A percentile compares a stretch with the other conserved stretches of the same genome.
phyloP scores from a whole-genome alignment of 2,888 invertebrate species.

The Lithodes maja region DNA sequence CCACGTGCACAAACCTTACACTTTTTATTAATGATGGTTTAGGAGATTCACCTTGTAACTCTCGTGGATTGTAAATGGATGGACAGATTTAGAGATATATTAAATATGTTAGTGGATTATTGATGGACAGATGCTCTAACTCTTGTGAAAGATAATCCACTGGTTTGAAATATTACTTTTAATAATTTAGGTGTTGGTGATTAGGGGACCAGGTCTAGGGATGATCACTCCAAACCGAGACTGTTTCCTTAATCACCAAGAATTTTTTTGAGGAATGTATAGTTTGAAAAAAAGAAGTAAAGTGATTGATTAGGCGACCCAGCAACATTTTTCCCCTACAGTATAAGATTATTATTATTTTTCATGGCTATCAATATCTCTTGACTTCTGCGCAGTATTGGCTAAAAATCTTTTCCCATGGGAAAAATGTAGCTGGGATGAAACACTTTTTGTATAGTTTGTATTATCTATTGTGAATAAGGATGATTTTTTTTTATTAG shows the following conservation, averaged over 20 bases:
- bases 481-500: slow-evolving; percentile 63
- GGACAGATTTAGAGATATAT: not conserved
- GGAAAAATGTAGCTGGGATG: slow-evolving; percentile 55
- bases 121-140: not conserved
- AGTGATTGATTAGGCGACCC: slow-evolving; percentile 53
- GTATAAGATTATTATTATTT: slow-evolving; percentile 17
- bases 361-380: slow-evolving; percentile 17
- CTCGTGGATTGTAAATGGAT: too few relatives aligned
- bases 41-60: too few relatives aligned
- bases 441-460: slow-evolving; percentile 65
- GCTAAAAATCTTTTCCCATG: slow-evolving; percentile 11
- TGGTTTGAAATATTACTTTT: not conserved
- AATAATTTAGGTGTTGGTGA: not conserved
- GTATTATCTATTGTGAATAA: slow-evolving; percentile 68
- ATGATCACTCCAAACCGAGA: not conserved
- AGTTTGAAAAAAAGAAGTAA: slow-evolving; percentile 28
- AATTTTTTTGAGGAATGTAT: slow-evolving; percentile 1
- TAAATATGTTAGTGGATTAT: not conserved
- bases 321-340: slow-evolving; percentile 50
- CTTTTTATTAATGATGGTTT: too few relatives aligned
- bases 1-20: too few relatives aligned
- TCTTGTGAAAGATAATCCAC: not conserved
- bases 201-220: not conserved
- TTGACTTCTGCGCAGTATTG: slow-evolving; percentile 9
- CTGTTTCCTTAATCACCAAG: not conserved